Evolutionary conservation across 2,888 invertebrate species (phyloP), one percentile per base, ranked within the genome.

Genomic region (Oxystoma pomonae): DNA sequence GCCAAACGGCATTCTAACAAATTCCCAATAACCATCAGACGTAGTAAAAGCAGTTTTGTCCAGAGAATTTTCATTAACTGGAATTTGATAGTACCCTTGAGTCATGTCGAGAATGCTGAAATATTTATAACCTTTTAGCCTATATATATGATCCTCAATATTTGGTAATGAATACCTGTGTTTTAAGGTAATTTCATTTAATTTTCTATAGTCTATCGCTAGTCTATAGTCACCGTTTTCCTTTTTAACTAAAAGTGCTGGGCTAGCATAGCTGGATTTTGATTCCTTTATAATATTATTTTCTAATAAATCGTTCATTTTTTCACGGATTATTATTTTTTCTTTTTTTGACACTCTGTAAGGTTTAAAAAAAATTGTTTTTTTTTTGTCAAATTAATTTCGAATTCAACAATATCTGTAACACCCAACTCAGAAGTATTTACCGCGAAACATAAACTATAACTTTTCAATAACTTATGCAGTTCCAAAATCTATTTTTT

Each of bases 141-240:
- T 49, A 18, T 72, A n/a, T n/a, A n/a, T n/a, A n/a, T n/a, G 70
- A 59, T 78, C 76, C 16, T 74, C 70, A 3, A 77, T 72, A 35
- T 69, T 59, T 0, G 75, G 74, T n/a, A n/a, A n/a, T n/a, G n/a
- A n/a, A n/a, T n/a, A n/a, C n/a, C 70, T 55, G 61, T 76, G 73
- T 1, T 73, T 71, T 0, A 71, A 63, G 0, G 75, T 77, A 1
- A 67, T 65, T 1, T 58, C 55, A 62, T 78, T 79, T 2, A 78
- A 59, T 19, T 56, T 58, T 5, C 76, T 58, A 22, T 70, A 78
- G 57, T 74, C 74, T 68, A 69, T 64, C 49, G 68, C 69, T 49
- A 69, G 51, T 60, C 66, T 57, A 16, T 62, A 55, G 52, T 60
- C 57, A 16, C 65, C 68, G 49, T 55, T 57, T 20, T 69, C 69